Percentiles rank a stretch among this genome's conserved stretches.
phyloP scores from a whole-genome alignment of 2,888 invertebrate genomes.

The Stenolophus ochropezus region DNA sequence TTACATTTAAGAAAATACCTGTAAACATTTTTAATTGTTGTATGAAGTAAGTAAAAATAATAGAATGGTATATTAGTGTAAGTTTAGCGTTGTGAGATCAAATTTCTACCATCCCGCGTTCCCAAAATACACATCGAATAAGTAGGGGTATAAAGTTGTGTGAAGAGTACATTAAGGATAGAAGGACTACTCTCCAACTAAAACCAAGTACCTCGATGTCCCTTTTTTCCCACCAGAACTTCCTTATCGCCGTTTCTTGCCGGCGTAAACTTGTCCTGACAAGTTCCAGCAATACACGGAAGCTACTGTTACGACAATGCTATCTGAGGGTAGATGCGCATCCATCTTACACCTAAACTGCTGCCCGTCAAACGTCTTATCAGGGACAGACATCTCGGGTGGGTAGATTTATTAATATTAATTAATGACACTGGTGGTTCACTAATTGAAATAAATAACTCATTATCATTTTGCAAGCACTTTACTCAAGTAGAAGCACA shows the following conservation, averaged over 20 bases:
- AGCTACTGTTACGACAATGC: slow-evolving; percentile 35
- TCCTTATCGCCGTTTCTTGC: slow-evolving; percentile 37
- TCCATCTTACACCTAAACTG: slow-evolving; percentile 42
- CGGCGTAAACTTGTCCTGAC: slow-evolving; percentile 18
- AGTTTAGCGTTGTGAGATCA: no score
- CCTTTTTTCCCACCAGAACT: slow-evolving; percentile 42
- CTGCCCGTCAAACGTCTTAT: slow-evolving; percentile 40
- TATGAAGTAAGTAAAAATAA: no score
- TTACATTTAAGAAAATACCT: no score
- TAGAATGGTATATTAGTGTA: no score
- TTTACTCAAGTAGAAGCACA: no score
- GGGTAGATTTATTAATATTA: not conserved
- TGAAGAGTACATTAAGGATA: not conserved
- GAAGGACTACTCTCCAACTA: not conserved
- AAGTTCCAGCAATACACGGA: slow-evolving; percentile 26
- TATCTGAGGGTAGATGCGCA: slow-evolving; percentile 45
- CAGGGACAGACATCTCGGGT: not conserved
- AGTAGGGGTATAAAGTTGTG: not conserved
- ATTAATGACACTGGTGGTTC: not conserved
- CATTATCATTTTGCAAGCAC: no score
- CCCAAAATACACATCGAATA: not conserved
- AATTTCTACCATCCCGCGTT: no score
- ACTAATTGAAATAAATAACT: no score
- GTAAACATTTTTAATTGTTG: no score
- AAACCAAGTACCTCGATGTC: slow-evolving; percentile 25